Evolutionary conservation across 2,797 vertebrate genomes (phyloP).

Genomic region (Anabas testudineus): DNA sequence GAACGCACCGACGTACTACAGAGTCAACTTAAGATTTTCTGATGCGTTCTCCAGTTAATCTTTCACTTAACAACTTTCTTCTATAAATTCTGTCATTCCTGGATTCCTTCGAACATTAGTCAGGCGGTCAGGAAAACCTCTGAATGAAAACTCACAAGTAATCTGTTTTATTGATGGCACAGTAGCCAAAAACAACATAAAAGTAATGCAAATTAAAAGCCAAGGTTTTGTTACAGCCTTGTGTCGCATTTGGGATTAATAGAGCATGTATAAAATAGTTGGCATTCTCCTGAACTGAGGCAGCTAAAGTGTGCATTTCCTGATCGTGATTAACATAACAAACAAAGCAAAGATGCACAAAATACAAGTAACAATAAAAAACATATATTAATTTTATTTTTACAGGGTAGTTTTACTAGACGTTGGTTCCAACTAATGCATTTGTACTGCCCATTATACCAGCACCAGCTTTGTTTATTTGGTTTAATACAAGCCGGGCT

Average conservation of each 20-base stretch:
- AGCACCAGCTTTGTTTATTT: conserved; percentile 28
- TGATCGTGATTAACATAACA: conserved; percentile 23
- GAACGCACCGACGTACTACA: not conserved
- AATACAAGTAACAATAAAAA: conserved; percentile 9
- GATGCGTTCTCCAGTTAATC: not conserved
- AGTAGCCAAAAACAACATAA: conserved; percentile 17
- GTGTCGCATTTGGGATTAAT: conserved; percentile 47
- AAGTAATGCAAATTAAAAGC: conserved; percentile 39
- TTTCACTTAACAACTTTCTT: not conserved
- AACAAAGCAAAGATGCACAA: not conserved
- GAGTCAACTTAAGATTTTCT: conserved; percentile 31
- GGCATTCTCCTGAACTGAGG: conserved; percentile 16
- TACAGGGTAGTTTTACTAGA: conserved; percentile 2
- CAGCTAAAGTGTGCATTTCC: conserved; percentile 8
- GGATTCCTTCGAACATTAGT: not conserved
- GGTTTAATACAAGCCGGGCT: conserved; percentile 19
- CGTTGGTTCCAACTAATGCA: conserved; percentile 26
- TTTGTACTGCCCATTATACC: conserved; percentile 28
- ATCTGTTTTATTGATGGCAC: conserved; percentile 24
- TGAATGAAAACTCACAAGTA: conserved; percentile 13
- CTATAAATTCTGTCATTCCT: not conserved
- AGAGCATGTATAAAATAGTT: conserved; percentile 37
- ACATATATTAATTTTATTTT: conserved; percentile 29
- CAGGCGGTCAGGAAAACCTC: not conserved
- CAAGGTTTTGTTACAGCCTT: conserved; percentile 28